Percentiles rank a stretch among this genome's conserved stretches.
These are phyloP conservation scores for Leucoraja erinaceus DNA, from an alignment of 2,113 vertebrate genomes.

Conservation along the genomic window DNA sequence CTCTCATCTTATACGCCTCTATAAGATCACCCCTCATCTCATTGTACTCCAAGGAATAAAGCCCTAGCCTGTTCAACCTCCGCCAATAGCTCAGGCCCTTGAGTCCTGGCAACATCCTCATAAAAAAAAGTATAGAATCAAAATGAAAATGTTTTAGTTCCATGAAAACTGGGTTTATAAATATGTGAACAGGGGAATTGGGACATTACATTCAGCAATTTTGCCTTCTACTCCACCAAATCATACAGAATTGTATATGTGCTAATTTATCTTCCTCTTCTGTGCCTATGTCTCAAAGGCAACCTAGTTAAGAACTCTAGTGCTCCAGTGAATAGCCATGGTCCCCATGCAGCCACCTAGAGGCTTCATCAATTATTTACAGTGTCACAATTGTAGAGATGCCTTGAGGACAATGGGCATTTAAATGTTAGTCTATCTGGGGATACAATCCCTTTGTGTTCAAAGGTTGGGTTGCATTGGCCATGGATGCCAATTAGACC, in stretches of 20 bases:
- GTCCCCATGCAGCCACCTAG: not conserved
- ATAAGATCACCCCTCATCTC: too few species aligned
- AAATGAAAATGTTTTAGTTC: not conserved
- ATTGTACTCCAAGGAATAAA: too few species aligned
- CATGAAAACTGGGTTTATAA: not conserved
- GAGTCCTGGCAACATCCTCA: too few species aligned
- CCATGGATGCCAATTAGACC: not conserved
- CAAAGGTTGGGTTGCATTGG: not conserved
- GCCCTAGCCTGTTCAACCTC: too few species aligned
- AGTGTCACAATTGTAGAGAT: not conserved
- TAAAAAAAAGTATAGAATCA: not conserved
- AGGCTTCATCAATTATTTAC: not conserved
- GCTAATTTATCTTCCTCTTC: not conserved
- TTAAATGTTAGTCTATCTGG: not conserved
- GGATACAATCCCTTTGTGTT: not conserved
- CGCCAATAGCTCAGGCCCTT: too few species aligned
- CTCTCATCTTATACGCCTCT: too few species aligned
- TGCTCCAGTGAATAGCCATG: not conserved
- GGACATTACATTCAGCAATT: not conserved
- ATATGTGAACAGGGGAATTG: not conserved
- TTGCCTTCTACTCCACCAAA: not conserved
- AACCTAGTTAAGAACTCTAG: not conserved
- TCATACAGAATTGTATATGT: not conserved
- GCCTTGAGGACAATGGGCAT: not conserved
- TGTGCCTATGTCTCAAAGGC: not conserved